Evolutionary conservation across 2,797 vertebrate species (phyloP).

Genomic region (Steatocranus sp.): DNA sequence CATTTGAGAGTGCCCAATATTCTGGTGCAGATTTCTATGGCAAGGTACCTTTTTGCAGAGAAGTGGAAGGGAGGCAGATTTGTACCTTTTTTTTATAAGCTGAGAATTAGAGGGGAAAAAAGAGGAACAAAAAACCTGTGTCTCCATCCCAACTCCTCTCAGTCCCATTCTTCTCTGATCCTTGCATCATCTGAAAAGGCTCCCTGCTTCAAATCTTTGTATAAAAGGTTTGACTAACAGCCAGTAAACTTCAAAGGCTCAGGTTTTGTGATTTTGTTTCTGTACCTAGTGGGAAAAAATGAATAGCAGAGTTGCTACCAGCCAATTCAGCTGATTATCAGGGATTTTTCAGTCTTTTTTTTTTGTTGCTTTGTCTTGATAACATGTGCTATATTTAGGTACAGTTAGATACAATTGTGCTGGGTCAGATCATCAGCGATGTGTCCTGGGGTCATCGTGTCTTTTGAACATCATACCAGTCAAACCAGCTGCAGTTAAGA

Average conservation of each 20-base stretch:
- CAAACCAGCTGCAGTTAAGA: neutral
- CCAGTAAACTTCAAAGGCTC: neutral
- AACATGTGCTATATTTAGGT: neutral
- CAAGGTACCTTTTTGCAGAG: conserved; percentile 2
- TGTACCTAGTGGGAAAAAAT: neutral
- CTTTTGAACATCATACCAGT: neutral
- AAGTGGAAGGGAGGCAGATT: neutral
- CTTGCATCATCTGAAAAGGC: neutral
- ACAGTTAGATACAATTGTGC: neutral
- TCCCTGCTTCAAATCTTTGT: neutral
- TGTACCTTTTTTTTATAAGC: conserved; percentile 31
- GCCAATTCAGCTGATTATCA: neutral
- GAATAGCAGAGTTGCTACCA: neutral
- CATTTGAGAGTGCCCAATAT: neutral
- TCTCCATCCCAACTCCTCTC: neutral
- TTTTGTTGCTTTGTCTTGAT: neutral
- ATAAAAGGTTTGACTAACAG: neutral
- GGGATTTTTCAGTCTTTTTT: neutral
- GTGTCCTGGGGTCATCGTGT: neutral
- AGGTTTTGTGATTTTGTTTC: neutral
- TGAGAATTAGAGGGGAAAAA: neutral
- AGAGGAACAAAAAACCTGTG: neutral
- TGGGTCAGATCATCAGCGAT: neutral
- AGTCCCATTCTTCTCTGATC: conserved; percentile 10
- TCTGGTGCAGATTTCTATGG: conserved; percentile 3